phyloP scores from a whole-genome alignment of 2,888 invertebrate genomes.

The Hyposoter dolosus region DNA sequence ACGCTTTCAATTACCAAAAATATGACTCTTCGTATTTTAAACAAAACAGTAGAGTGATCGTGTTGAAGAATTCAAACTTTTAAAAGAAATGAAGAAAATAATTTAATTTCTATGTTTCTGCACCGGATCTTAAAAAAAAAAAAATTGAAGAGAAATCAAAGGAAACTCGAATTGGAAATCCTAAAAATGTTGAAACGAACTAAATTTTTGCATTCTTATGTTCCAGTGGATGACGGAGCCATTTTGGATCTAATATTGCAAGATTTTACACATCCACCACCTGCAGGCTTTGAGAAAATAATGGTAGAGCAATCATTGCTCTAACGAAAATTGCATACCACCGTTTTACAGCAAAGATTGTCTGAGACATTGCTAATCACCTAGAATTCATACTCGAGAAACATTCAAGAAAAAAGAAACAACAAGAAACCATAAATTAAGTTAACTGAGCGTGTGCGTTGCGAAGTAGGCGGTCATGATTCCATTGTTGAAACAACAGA shows the following conservation, averaged over 20 bases:
- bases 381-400: background rate
- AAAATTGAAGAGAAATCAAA: background rate
- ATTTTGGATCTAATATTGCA: slow-evolving; percentile 97
- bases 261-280: slow-evolving; percentile 93
- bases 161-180: background rate
- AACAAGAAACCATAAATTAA: background rate
- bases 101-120: no score
- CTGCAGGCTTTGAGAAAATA: slow-evolving; percentile 96
- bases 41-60: background rate
- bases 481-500: slow-evolving; percentile 73
- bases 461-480: background rate
- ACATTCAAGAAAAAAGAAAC: background rate
- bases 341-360: background rate
- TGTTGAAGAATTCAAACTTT: background rate
- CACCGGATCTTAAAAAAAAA: background rate
- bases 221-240: slow-evolving; percentile 98
- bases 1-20: background rate
- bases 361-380: background rate
- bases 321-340: slow-evolving; percentile 86
- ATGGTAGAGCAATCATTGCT: slow-evolving; percentile 98
- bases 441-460: background rate
- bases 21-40: background rate
- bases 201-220: slow-evolving; percentile 33
- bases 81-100: no score
- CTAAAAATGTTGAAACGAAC: background rate